phyloP scores from a whole-genome alignment of 1,140 invertebrate species.

The Ditylenchus dipsaci region DNA sequence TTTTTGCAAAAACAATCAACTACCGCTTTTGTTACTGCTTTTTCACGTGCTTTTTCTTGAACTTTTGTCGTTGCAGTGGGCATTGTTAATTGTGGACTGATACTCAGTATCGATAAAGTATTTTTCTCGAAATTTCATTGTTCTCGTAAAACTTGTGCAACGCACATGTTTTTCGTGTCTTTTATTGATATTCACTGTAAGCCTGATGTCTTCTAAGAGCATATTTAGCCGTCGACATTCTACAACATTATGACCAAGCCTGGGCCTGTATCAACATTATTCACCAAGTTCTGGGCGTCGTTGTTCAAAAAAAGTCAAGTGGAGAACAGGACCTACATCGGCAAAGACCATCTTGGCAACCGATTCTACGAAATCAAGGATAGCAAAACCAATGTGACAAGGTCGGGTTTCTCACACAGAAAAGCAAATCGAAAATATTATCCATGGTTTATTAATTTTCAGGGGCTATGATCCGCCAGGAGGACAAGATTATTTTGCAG shows the following conservation, averaged over 20 bases:
- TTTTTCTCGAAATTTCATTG: no score
- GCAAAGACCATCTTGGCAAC: slow-evolving; percentile 26
- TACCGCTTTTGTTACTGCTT: no score
- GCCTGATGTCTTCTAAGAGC: no score
- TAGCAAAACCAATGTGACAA: slow-evolving; percentile 17
- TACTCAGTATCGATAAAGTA: no score
- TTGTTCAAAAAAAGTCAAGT: slow-evolving; percentile 2
- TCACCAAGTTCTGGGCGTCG: background rate
- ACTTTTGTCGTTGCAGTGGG: no score
- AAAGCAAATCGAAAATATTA: background rate
- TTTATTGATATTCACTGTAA: no score
- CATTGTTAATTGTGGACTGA: no score
- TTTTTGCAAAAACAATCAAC: no score
- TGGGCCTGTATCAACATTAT: background rate
- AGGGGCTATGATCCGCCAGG: slow-evolving; percentile 44
- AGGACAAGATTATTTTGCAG: background rate
- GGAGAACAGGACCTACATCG: slow-evolving; percentile 21
- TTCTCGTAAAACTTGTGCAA: no score
- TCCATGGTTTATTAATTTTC: slow-evolving; percentile 18
- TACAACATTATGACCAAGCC: background rate
- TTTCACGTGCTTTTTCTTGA: no score
- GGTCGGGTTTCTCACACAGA: slow-evolving; percentile 6
- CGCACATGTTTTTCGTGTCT: no score
- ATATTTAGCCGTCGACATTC: no score
- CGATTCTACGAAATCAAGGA: slow-evolving; percentile 25